Evolutionary conservation across 2,113 vertebrate genomes (phyloP).

Genomic region (Ptyas mucosa): DNA sequence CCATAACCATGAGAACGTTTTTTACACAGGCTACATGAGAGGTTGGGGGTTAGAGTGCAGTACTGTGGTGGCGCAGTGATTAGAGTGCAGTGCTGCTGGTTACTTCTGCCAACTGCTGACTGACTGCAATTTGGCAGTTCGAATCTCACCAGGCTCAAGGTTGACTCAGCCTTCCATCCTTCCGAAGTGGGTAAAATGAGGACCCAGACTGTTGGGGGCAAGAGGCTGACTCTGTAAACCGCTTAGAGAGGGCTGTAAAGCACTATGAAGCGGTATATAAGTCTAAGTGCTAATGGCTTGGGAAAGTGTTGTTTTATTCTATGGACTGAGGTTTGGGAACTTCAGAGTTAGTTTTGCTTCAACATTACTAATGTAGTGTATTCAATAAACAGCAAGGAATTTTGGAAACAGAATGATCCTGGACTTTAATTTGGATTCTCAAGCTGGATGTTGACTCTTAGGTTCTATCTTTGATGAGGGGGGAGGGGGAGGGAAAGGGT

Average conservation of each 20-base stretch:
- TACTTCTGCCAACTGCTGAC: fast-evolving
- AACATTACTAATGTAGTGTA: background rate
- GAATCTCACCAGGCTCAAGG: too few relatives aligned
- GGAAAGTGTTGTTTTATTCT: background rate
- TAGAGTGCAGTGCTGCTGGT: too few relatives aligned
- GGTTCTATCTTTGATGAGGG: fast-evolving
- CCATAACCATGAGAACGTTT: background rate
- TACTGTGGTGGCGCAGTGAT: too few relatives aligned
- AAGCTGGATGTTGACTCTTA: background rate
- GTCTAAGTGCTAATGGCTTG: background rate
- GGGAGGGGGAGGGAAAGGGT: background rate
- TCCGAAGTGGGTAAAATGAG: too few relatives aligned
- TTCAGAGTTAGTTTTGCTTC: background rate
- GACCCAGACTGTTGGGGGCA: too few relatives aligned
- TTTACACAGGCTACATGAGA: background rate
- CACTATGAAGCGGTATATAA: too few relatives aligned
- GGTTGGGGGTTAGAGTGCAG: background rate
- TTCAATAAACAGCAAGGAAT: background rate
- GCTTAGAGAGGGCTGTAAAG: too few relatives aligned
- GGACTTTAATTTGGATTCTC: background rate
- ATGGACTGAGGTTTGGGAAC: background rate
- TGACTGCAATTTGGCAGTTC: too few relatives aligned
- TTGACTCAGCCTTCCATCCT: too few relatives aligned
- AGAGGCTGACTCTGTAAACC: too few relatives aligned
- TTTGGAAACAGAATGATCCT: background rate